Percentiles rank a stretch among this genome's conserved stretches.
These are phyloP conservation scores for Iphiclides podalirius DNA, from an alignment of 2,888 invertebrate genomes.

Conservation along the genomic window DNA sequence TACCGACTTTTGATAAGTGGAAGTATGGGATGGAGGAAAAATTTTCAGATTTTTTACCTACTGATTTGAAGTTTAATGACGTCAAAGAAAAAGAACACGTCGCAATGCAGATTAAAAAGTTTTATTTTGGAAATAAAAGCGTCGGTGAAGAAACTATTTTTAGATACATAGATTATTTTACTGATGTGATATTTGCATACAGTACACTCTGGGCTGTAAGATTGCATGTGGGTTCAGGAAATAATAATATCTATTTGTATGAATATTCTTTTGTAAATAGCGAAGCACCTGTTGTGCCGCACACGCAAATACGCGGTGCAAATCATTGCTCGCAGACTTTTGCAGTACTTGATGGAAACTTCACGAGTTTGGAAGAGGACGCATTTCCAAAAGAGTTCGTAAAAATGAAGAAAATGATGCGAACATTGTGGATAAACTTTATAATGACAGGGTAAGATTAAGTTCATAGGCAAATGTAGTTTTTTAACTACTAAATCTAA, in stretches of 20 bases:
- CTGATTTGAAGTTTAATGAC: constrained; percentile 42
- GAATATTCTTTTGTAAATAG: constrained; percentile 45
- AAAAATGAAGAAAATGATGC: constrained; percentile 35
- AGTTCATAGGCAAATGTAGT: too few species aligned
- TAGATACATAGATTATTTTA: constrained; percentile 43
- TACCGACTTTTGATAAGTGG: constrained; percentile 36
- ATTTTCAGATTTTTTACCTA: constrained; percentile 48
- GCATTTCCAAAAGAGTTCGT: constrained; percentile 27
- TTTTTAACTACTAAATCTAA: too few species aligned
- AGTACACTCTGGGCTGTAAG: constrained; percentile 37
- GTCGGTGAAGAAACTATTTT: constrained; percentile 37
- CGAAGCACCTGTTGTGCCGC: constrained; percentile 30
- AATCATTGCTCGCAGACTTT: constrained; percentile 40
- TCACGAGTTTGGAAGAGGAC: background rate
- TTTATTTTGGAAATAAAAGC: constrained; percentile 39
- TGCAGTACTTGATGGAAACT: constrained; percentile 32
- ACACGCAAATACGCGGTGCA: constrained; percentile 34
- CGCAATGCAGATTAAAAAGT: constrained; percentile 37
- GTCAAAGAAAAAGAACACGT: constrained; percentile 40
- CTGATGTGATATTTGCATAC: constrained; percentile 52
- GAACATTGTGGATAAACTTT: constrained; percentile 47
- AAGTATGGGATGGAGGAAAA: constrained; percentile 44
- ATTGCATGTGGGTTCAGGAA: constrained; percentile 40
- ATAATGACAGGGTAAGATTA: constrained; percentile 40
- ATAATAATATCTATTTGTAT: constrained; percentile 47